Evolutionary conservation across 2,113 vertebrate genomes (phyloP).

Genomic region (Grus americana): DNA sequence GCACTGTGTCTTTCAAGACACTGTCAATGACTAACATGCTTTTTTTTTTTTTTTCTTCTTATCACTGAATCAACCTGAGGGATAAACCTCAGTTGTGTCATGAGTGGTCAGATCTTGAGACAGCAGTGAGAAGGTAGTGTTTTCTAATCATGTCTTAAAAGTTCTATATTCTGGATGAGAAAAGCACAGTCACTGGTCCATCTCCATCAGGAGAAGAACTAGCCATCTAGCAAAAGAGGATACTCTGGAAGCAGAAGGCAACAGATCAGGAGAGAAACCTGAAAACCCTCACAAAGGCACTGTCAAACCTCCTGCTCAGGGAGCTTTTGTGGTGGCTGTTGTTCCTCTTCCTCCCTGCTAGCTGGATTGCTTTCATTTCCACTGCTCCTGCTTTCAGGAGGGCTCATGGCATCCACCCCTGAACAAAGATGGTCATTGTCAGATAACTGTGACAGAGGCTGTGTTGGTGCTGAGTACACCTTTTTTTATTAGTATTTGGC

Average conservation of each 20-base stretch:
- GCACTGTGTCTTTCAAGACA: neutral
- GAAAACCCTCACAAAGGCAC: neutral
- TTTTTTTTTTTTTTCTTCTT: neutral
- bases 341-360: neutral
- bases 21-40: neutral
- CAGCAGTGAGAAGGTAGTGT: neutral
- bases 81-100: neutral
- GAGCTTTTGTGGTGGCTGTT: neutral
- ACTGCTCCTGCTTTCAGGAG: neutral
- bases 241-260: neutral
- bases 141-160: neutral
- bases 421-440: neutral
- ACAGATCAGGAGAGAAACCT: neutral
- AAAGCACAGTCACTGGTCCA: neutral
- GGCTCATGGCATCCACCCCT: neutral
- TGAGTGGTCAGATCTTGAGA: neutral
- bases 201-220: neutral
- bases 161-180: neutral
- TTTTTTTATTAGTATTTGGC: neutral
- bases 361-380: neutral
- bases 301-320: neutral
- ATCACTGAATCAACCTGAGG: neutral
- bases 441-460: neutral
- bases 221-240: neutral
- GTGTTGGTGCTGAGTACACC: neutral